Base-by-base conservation (phyloP, 1,140 invertebrate genomes). In the Melanaphis sacchari region DNA sequence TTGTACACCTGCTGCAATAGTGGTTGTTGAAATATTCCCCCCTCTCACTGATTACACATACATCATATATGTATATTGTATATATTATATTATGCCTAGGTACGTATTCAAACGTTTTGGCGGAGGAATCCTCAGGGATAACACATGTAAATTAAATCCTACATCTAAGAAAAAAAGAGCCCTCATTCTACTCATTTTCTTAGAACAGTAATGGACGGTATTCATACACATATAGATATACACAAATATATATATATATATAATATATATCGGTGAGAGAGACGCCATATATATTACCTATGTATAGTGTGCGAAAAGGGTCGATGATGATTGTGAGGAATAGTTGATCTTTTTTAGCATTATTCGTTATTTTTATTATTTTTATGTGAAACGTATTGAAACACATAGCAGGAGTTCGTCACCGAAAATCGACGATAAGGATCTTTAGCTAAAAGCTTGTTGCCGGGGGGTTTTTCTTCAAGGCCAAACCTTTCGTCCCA, bases 361-460 rank as follows among this genome's bases (percentile, higher is more conserved):
- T 18, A 26, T 87, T 46, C 31, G 41, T 87, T 46, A 87, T 87
- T 87, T 46, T 87, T 85, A 85, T 85, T 85, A 41, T 46, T 87
- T 87, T 46, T 43, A n/a, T 46, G 85, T 21, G 43, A 22, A 49
- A 36, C 43, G 85, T 88, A 88, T 88, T 88, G 85, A 88, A 88
- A 87, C 26, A 18, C 40, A 84, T 38, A 31, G 40, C 41, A 21
- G 31, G 85, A 4, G 52, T 59, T 90, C 31, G 49, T 90, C 89
- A 40, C 31, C 52, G 54, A 36, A 90, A 90, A 52, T 49, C 52
- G 54, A 59, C 89, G 89, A 40, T 43, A 40, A 52, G 22, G 49
- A 90, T 59, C 49, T 88, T 36, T 36, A 31, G 85, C 59, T 76
- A 88, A 59, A 91, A 91, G 90, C 90, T 91, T 91, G 90, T 91